Conservation (phyloP, 2,888 invertebrate genomes). For the Epinotia brunnichana region DNA sequence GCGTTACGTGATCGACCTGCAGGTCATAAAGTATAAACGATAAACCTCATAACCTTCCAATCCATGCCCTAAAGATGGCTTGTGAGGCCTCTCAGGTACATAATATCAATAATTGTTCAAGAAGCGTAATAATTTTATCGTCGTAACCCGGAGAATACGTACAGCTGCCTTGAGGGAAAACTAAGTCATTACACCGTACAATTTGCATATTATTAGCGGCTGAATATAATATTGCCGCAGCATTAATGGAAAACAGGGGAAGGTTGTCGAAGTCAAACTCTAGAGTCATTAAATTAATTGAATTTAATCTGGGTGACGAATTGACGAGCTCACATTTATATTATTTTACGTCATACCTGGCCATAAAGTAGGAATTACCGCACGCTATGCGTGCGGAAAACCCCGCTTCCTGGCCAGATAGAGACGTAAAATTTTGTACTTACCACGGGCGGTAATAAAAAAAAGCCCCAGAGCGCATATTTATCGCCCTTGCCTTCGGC, state of each 20-base stretch:
- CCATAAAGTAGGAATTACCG: no score
- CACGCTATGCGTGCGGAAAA: no score
- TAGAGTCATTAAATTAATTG: constrained; percentile 8
- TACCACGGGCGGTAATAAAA: no score
- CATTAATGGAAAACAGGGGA: background rate
- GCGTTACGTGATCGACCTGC: no score
- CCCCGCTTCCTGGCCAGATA: no score
- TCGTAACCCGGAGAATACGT: background rate
- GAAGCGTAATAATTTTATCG: background rate
- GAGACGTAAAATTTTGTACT: no score
- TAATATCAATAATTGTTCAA: constrained; percentile 1
- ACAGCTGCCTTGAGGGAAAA: constrained; percentile 9
- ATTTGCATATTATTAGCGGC: constrained; percentile 24
- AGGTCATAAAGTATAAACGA: no score
- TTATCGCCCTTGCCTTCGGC: no score
- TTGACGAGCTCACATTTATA: background rate
- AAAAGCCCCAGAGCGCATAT: no score
- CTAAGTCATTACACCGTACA: constrained; percentile 2
- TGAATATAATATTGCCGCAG: constrained; percentile 4
- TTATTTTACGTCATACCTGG: no score
- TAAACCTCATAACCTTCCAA: no score
- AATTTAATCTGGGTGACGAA: background rate
- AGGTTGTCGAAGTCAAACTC: background rate
- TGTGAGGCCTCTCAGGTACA: background rate
- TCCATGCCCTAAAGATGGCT: no score